phyloP scores from a whole-genome alignment of 2,113 vertebrate genomes.

The Colaptes auratus region DNA sequence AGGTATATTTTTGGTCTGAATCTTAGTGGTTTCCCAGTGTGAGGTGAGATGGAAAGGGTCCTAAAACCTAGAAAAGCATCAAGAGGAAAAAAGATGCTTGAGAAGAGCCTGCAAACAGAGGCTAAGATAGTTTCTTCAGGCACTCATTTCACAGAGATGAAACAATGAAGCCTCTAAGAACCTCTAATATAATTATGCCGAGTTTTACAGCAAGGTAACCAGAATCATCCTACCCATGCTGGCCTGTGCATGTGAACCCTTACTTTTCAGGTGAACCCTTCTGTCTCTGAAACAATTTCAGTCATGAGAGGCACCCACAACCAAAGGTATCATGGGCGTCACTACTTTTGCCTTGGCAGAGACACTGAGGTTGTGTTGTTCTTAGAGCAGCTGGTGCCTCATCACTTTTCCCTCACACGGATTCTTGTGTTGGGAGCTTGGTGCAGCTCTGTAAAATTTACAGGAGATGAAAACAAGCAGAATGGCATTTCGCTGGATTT shows the following conservation, averaged over 20 bases:
- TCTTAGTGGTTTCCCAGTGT: neutral
- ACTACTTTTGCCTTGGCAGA: accelerated
- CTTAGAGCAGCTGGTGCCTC: neutral
- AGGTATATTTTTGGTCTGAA: neutral
- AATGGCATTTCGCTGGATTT: accelerated
- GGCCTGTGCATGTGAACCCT: neutral
- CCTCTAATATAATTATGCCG: accelerated
- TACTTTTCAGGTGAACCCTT: neutral
- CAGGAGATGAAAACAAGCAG: accelerated
- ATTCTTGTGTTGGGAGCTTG: neutral
- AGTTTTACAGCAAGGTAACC: neutral
- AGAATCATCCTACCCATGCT: accelerated
- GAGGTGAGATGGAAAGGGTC: neutral
- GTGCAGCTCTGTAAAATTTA: accelerated
- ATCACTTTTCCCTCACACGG: accelerated
- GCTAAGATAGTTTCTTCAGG: neutral
- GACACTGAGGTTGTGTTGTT: neutral
- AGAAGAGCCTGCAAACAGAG: neutral
- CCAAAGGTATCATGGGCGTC: accelerated
- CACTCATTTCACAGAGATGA: neutral
- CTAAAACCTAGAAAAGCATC: neutral
- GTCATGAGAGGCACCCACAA: neutral
- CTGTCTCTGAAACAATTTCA: accelerated
- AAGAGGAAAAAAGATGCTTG: neutral
- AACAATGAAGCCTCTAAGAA: neutral